Conservation (phyloP, 2,113 vertebrate genomes). For the Anoplopoma fimbria region DNA sequence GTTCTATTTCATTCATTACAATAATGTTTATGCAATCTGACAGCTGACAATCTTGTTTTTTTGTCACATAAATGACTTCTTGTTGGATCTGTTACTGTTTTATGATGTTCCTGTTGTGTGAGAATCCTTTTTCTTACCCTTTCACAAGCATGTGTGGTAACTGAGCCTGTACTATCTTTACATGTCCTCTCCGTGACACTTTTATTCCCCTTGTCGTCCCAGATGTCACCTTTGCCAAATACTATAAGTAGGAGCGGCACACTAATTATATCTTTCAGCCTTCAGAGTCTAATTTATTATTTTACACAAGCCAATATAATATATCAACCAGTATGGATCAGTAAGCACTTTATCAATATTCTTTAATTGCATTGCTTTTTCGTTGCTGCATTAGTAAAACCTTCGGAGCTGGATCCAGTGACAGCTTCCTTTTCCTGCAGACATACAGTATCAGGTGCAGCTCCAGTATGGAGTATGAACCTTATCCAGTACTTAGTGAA, state of each 20-base stretch:
- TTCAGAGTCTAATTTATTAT: neutral
- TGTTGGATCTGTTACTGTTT: neutral
- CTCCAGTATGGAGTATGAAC: neutral
- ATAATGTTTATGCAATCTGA: neutral
- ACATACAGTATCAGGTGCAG: neutral
- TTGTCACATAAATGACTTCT: neutral
- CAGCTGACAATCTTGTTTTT: neutral
- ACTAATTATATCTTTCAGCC: neutral
- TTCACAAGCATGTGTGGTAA: neutral
- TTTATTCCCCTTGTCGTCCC: constrained; percentile 21
- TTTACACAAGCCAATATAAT: constrained; percentile 1
- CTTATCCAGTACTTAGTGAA: neutral
- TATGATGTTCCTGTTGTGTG: constrained; percentile 4
- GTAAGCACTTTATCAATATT: neutral
- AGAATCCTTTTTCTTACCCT: neutral
- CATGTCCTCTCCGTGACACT: constrained; percentile 20
- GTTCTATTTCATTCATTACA: too few relatives aligned
- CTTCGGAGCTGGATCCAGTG: neutral
- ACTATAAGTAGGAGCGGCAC: neutral
- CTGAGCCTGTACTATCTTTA: constrained; percentile 36
- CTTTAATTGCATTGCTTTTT: neutral
- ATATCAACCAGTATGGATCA: neutral
- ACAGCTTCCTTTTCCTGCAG: constrained; percentile 5
- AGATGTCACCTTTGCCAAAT: constrained; percentile 29
- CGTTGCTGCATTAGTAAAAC: neutral